phyloP scores from a whole-genome alignment of 2,888 invertebrate genomes.

The Reticulitermes lucifugus region DNA sequence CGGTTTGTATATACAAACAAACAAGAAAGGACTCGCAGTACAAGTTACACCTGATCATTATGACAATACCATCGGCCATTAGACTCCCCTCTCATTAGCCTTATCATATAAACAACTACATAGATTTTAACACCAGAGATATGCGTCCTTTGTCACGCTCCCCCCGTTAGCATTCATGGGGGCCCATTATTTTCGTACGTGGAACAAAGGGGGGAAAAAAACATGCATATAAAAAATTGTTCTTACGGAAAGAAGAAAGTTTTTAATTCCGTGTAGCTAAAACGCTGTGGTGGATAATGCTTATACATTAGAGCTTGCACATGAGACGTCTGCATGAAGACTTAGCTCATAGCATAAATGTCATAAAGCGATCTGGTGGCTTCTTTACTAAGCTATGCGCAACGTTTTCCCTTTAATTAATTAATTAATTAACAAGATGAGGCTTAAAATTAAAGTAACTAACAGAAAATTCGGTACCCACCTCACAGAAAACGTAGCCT shows the following conservation, averaged over 20 bases:
- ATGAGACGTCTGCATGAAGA: not conserved
- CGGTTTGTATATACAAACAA: not conserved
- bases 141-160: constrained; percentile 1
- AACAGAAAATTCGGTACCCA: no score
- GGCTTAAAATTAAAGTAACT: no score
- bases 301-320: not conserved
- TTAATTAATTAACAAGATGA: no score
- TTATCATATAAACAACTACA: constrained; percentile 6
- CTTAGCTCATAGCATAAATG: no score
- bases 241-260: not conserved
- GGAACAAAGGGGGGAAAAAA: not conserved
- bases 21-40: no score
- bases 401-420: no score
- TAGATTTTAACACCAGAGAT: constrained; percentile 3
- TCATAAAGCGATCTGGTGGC: no score
- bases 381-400: no score
- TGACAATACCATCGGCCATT: not conserved
- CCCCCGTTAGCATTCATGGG: not conserved
- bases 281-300: not conserved
- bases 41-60: constrained; percentile 3
- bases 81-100: not conserved
- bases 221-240: not conserved
- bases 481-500: no score
- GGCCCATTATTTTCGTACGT: not conserved
- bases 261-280: not conserved